Percentiles rank a stretch among this genome's conserved stretches.
These are phyloP conservation scores for Nesidiocoris tenuis DNA, from an alignment of 2,888 invertebrate genomes.

Conservation along the genomic window DNA sequence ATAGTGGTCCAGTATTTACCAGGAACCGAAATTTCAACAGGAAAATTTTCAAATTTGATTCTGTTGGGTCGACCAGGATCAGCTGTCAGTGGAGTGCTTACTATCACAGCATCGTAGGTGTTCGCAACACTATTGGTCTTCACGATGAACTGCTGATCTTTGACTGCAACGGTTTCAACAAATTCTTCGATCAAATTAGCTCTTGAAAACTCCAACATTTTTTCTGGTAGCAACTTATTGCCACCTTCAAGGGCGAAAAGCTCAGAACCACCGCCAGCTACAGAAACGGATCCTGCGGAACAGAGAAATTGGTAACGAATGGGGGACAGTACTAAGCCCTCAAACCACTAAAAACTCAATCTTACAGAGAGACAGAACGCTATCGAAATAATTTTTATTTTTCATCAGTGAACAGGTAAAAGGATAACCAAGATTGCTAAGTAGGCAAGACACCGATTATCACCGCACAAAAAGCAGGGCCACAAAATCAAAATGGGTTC, in stretches of 20 bases:
- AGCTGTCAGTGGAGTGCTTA: slow-evolving; percentile 60
- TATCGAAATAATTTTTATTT: too few relatives aligned
- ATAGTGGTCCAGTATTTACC: slow-evolving; percentile 60
- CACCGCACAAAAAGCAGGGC: too few relatives aligned
- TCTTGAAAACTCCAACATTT: slow-evolving; percentile 55
- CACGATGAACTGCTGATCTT: slow-evolving; percentile 50
- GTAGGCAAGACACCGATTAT: too few relatives aligned
- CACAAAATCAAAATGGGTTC: too few relatives aligned
- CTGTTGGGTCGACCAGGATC: slow-evolving; percentile 54
- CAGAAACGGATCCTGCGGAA: slow-evolving; percentile 55
- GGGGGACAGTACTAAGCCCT: too few relatives aligned
- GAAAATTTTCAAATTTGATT: slow-evolving; percentile 58
- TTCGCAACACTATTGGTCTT: slow-evolving; percentile 26
- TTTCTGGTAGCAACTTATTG: slow-evolving; percentile 58
- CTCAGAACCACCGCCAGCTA: slow-evolving; percentile 59
- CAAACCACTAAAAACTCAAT: too few relatives aligned
- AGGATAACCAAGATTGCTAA: too few relatives aligned
- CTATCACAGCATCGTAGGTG: slow-evolving; percentile 60
- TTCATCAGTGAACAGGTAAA: too few relatives aligned
- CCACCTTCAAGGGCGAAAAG: slow-evolving; percentile 63
- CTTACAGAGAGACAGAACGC: too few relatives aligned
- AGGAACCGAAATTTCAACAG: slow-evolving; percentile 53
- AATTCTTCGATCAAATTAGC: slow-evolving; percentile 54
- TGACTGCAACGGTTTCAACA: slow-evolving; percentile 53
- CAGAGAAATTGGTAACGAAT: slow-evolving; percentile 59